Evolutionary conservation across 35 echinoderm and acorn worm genomes (phyloP).

Genomic region (Acanthaster planci): DNA sequence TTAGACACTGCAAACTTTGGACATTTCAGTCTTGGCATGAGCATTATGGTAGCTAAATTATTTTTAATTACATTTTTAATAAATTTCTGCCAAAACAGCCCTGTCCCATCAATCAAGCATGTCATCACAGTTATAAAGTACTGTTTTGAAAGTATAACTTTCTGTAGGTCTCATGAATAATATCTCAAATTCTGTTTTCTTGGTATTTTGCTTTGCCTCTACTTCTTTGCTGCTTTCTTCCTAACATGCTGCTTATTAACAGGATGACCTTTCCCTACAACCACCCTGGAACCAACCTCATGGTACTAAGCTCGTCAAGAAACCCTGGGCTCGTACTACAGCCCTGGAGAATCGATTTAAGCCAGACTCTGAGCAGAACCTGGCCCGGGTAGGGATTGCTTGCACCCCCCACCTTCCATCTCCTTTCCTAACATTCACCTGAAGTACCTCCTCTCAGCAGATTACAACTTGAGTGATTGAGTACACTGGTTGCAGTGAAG

Average conservation of each 20-base stretch:
- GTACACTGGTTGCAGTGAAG: too few relatives aligned
- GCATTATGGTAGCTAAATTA: background rate
- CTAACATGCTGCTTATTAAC: background rate
- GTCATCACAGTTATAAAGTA: too few relatives aligned
- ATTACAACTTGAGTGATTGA: too few relatives aligned
- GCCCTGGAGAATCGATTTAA: conserved; percentile 75
- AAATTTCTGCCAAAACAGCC: too few relatives aligned
- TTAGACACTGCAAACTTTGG: background rate
- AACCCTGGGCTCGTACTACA: conserved; percentile 76
- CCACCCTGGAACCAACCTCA: conserved; percentile 66
- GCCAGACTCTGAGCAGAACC: conserved; percentile 23
- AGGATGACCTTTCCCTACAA: conserved; percentile 47
- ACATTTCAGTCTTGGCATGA: background rate
- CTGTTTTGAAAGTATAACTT: background rate
- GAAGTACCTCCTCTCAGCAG: too few relatives aligned
- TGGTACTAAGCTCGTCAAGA: background rate
- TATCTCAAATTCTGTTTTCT: background rate
- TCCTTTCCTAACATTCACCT: too few relatives aligned
- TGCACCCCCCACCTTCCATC: background rate
- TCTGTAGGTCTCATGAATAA: background rate
- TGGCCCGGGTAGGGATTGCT: conserved; percentile 8
- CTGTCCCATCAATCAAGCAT: too few relatives aligned
- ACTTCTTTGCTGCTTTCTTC: conserved; percentile 2
- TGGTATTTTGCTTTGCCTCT: background rate
- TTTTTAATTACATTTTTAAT: too few relatives aligned